These are phyloP conservation scores for Nipponacmea schrenckii DNA, from an alignment of 2,888 invertebrate species.

Conservation along the genomic window DNA sequence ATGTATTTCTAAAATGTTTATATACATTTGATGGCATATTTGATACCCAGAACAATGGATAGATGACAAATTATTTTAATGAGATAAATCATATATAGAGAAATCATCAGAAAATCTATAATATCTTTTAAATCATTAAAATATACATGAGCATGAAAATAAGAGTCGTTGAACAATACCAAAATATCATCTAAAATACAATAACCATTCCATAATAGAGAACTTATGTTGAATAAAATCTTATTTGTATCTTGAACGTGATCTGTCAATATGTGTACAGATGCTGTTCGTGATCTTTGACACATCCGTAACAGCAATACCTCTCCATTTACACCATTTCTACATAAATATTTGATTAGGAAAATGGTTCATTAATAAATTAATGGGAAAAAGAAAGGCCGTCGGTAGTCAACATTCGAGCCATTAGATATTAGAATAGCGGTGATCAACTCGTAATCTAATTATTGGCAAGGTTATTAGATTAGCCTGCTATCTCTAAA, in stretches of 20 bases:
- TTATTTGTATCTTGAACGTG: not conserved
- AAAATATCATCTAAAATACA: too few relatives aligned
- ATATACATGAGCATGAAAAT: too few relatives aligned
- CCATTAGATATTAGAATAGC: constrained; percentile 35
- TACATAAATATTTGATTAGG: constrained; percentile 52
- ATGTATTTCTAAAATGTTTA: too few relatives aligned
- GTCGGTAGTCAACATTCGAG: constrained; percentile 18
- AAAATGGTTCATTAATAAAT: constrained; percentile 31
- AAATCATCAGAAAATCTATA: too few relatives aligned
- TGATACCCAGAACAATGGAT: too few relatives aligned
- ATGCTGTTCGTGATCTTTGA: constrained; percentile 5
- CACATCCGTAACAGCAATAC: not conserved
- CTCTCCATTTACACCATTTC: constrained; percentile 15
- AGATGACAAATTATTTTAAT: too few relatives aligned
- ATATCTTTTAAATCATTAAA: too few relatives aligned
- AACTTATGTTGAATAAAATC: too few relatives aligned
- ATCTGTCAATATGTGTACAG: constrained; percentile 3
- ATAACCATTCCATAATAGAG: too few relatives aligned
- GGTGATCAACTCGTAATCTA: constrained; percentile 39
- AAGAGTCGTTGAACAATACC: too few relatives aligned
- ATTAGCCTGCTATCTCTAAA: constrained; percentile 25
- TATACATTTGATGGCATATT: too few relatives aligned
- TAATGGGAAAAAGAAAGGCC: constrained; percentile 32
- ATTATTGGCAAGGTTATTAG: constrained; percentile 37
- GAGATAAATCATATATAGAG: too few relatives aligned